Conservation (phyloP, 2,888 invertebrate species). For the Drosophila yooni region DNA sequence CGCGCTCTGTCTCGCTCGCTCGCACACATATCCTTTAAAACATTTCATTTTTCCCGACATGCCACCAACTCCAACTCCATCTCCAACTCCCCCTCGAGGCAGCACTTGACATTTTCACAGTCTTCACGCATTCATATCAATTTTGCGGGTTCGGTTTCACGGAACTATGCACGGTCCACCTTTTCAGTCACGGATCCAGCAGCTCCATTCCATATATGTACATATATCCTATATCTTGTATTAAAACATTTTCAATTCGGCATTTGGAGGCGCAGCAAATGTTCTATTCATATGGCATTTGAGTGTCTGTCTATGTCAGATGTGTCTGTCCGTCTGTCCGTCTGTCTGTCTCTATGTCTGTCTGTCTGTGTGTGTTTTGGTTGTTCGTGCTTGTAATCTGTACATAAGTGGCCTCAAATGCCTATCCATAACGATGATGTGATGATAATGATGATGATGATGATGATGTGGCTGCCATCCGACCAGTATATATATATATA, state of each 20-base stretch:
- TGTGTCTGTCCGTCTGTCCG: constrained; percentile 11
- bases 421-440: constrained; percentile 53
- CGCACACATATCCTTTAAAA: constrained; percentile 5
- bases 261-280: constrained; percentile 28
- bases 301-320: constrained; percentile 27
- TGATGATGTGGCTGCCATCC: constrained; percentile 49
- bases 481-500: constrained; percentile 8
- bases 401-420: constrained; percentile 71
- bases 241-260: constrained; percentile 18
- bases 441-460: constrained; percentile 25
- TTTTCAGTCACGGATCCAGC: constrained; percentile 5
- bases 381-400: constrained; percentile 61
- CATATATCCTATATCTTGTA: constrained; percentile 6
- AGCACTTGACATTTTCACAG: constrained; percentile 81
- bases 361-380: constrained; percentile 9
- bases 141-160: constrained; percentile 80
- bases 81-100: constrained; percentile 15
- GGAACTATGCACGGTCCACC: constrained; percentile 46
- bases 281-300: constrained; percentile 28
- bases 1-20: background rate
- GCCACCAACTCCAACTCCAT: constrained; percentile 1
- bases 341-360: constrained; percentile 15
- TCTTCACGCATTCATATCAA: constrained; percentile 80
- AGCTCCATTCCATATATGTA: constrained; percentile 4
- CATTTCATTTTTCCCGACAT: background rate